Percentiles rank a stretch among this genome's conserved stretches.
Conservation (phyloP, 30 jellyfish, hydroid and myxozoan species). For the Hydractinia symbiolongicarpus region DNA sequence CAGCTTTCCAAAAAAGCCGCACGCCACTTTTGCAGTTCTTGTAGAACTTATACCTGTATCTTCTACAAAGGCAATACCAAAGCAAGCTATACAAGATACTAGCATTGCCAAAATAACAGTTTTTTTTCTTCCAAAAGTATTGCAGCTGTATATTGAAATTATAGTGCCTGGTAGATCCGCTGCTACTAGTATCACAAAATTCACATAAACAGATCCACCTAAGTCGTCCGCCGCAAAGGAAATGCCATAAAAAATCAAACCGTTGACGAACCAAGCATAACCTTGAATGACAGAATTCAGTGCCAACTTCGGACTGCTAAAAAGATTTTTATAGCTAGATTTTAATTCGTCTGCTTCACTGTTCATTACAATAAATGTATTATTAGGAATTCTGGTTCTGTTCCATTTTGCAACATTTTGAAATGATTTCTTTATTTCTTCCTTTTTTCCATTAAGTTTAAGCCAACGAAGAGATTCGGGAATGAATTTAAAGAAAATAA, state of each 20-base stretch:
- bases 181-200: constrained; percentile 47
- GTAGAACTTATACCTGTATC: not conserved
- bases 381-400: constrained; percentile 47
- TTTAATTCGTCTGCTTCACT: constrained; percentile 12
- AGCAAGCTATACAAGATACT: constrained; percentile 41
- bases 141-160: constrained; percentile 43
- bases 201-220: constrained; percentile 61
- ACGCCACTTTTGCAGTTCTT: constrained; percentile 28
- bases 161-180: constrained; percentile 76
- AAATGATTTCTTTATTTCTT: constrained; percentile 40
- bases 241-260: constrained; percentile 56
- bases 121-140: constrained; percentile 67
- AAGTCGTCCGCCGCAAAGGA: constrained; percentile 82
- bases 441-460: constrained; percentile 42
- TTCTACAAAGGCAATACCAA: constrained; percentile 61
- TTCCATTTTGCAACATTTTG: constrained; percentile 51
- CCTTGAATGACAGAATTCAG: constrained; percentile 39
- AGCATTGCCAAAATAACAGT: constrained; percentile 44
- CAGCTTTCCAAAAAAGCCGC: constrained; percentile 63
- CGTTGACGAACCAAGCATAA: constrained; percentile 73
- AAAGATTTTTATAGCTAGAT: constrained; percentile 38
- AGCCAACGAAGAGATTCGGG: constrained; percentile 93
- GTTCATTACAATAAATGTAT: constrained; percentile 29
- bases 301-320: constrained; percentile 53
- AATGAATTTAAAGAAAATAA: constrained; percentile 49